Percentiles rank a stretch among this genome's conserved stretches.
These are phyloP conservation scores for Heliocidaris erythrogramma DNA, from an alignment of 35 echinoderm and acorn worm genomes.

Conservation along the genomic window DNA sequence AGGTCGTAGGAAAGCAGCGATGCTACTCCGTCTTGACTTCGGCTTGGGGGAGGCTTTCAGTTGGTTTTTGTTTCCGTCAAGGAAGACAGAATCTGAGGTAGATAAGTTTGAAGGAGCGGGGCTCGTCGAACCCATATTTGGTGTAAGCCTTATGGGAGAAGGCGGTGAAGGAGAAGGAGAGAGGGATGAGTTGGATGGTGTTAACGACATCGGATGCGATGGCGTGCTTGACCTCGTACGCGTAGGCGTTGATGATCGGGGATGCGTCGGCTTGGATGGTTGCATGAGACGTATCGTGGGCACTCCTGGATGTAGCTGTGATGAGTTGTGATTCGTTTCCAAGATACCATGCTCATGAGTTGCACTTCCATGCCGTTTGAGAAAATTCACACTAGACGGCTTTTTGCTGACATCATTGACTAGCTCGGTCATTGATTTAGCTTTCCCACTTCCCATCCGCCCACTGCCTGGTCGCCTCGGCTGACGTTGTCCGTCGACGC, in stretches of 20 bases:
- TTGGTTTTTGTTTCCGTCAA: not conserved
- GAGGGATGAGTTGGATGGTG: not conserved
- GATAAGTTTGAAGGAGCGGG: not conserved
- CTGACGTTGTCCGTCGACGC: constrained; percentile 19
- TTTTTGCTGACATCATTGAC: constrained; percentile 29
- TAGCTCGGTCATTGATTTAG: constrained; percentile 42
- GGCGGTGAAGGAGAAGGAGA: constrained; percentile 26
- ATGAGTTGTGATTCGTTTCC: not conserved
- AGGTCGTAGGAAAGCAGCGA: constrained; percentile 34
- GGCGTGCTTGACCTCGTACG: constrained; percentile 34
- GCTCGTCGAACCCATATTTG: not conserved
- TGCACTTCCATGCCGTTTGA: constrained; percentile 28
- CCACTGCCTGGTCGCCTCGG: constrained; percentile 33
- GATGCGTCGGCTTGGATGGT: not conserved
- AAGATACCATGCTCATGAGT: not conserved
- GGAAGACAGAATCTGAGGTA: constrained; percentile 12
- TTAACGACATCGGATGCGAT: constrained; percentile 20
- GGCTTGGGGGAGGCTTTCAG: not conserved
- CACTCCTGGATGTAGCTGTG: not conserved
- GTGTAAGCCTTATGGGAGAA: not conserved
- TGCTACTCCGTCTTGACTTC: constrained; percentile 56
- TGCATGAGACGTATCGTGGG: not conserved
- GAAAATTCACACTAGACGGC: constrained; percentile 40
- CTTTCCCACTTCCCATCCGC: not conserved
- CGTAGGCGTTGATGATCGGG: not conserved